Base-by-base conservation (phyloP, 2,113 vertebrate species). In the Podocnemis expansa region DNA sequence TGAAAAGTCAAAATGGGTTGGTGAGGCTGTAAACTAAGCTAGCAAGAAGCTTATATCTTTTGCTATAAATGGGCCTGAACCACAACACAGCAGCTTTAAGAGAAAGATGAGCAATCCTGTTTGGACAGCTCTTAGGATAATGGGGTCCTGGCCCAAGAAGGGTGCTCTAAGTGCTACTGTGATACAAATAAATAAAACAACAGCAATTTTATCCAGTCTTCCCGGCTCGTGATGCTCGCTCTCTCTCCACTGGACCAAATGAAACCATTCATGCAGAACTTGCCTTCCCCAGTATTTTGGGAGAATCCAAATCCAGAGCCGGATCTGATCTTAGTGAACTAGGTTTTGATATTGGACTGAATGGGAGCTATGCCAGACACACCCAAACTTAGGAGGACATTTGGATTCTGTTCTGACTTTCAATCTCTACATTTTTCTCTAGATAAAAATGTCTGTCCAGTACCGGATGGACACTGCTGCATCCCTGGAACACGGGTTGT, bases 361-460 rank as follows among this genome's bases (percentile, higher is more conserved):
- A 70, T 29, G 86, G 49, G 52, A 84, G 1, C 43, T 34, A 84
- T 78, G 63, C 41, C 85, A 93, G 55, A 82, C 0, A 1, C 31
- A 49, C 1, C 67, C 51, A 5, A 93, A 55, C 5, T 94, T 38
- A 78, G 89, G 89, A 87, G 82, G 88, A 89, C 93, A 60, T 55
- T 76, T 3, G 60, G 81, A 27, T 83, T 84, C 4, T 3, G 83
- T 5, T 52, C 89, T 81, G 58, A 81, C 25, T 34, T 60, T 5
- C 41, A 47, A 80, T 91, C 47, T 51, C 84, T 89, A 29, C 87
- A 24, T 56, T 73, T 47, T 5, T 43, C 60, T 2, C 29, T 31
- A 87, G 55, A 89, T 91, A 88, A 93, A 47, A 93, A 75, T 45
- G 1, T 27, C 63, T 84, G 58, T 89, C 80, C 8, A 85, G 54